Evolutionary conservation across 64 coral and sea anemone species (phyloP).

Genomic region (Montipora efflorescens): DNA sequence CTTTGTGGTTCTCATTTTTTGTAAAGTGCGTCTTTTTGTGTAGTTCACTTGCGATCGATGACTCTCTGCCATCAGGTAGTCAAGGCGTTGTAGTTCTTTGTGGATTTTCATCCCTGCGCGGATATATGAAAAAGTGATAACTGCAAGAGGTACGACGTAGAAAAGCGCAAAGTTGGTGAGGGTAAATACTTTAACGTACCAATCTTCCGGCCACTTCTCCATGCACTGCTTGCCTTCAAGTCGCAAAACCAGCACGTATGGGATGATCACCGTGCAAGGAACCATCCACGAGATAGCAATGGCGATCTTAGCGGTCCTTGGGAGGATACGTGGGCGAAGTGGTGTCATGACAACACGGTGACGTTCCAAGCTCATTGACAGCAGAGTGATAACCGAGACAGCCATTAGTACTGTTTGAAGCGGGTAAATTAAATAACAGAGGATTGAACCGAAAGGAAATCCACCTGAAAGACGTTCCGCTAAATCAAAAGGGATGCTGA

Average conservation of each 20-base stretch:
- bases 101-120: conserved; percentile 82
- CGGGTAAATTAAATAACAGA: conserved; percentile 91
- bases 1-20: conserved; percentile 86
- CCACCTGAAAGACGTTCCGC: conserved; percentile 58
- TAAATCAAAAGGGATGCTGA: conserved; percentile 93
- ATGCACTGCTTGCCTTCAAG: conserved; percentile 78
- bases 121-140: conserved; percentile 80
- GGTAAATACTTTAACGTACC: conserved; percentile 88
- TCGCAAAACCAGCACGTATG: conserved; percentile 79
- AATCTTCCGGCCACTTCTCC: conserved; percentile 86
- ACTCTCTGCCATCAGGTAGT: conserved; percentile 31
- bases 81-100: conserved; percentile 57
- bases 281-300: conserved; percentile 80
- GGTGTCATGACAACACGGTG: conserved; percentile 80
- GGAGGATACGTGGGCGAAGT: conserved; percentile 65
- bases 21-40: conserved; percentile 76
- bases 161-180: conserved; percentile 79
- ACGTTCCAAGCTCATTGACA: conserved; percentile 92
- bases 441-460: conserved; percentile 85
- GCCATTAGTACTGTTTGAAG: conserved; percentile 92
- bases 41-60: conserved; percentile 60
- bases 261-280: conserved; percentile 68
- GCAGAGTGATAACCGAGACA: conserved; percentile 91
- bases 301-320: conserved; percentile 39
- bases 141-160: conserved; percentile 83